These are phyloP conservation scores for Scomberomorus guttatus DNA, from an alignment of 2,797 vertebrate genomes.

Conservation along the genomic window DNA sequence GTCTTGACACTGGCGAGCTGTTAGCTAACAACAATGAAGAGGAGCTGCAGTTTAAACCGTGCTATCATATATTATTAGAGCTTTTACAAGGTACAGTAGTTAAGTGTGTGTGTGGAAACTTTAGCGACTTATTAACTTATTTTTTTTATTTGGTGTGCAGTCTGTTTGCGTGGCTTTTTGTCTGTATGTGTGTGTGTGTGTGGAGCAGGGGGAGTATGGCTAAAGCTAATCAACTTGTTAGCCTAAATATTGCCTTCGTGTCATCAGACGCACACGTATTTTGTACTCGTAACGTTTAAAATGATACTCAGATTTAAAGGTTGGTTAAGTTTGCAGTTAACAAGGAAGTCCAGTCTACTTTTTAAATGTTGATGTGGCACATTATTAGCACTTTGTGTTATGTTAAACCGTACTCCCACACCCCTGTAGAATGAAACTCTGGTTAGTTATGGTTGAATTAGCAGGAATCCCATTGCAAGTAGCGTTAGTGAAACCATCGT, in stretches of 20 bases:
- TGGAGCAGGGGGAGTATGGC: neutral
- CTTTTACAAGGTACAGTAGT: constrained; percentile 39
- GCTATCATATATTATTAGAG: neutral
- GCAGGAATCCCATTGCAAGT: neutral
- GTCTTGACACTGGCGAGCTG: neutral
- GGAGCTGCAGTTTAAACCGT: neutral
- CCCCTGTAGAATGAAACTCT: neutral
- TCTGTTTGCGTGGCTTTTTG: neutral
- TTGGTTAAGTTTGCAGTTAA: too few relatives aligned
- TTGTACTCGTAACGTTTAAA: rapidly evolving
- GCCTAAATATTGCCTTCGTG: constrained; percentile 11
- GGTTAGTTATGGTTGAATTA: neutral
- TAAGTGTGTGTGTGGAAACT: too few relatives aligned
- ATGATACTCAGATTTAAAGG: too few relatives aligned
- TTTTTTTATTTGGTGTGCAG: rapidly evolving
- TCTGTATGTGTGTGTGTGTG: rapidly evolving
- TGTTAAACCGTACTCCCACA: too few relatives aligned
- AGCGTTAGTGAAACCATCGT: neutral
- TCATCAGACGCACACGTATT: neutral
- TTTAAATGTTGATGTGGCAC: neutral
- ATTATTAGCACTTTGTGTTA: neutral
- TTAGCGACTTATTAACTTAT: rapidly evolving
- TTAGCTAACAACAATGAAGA: constrained; percentile 63
- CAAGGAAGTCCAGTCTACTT: neutral
- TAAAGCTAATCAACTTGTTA: constrained; percentile 46